Percentiles rank a stretch among this genome's conserved stretches.
phyloP scores from a whole-genome alignment of 2,113 vertebrate species.

The Alethe castanea region DNA sequence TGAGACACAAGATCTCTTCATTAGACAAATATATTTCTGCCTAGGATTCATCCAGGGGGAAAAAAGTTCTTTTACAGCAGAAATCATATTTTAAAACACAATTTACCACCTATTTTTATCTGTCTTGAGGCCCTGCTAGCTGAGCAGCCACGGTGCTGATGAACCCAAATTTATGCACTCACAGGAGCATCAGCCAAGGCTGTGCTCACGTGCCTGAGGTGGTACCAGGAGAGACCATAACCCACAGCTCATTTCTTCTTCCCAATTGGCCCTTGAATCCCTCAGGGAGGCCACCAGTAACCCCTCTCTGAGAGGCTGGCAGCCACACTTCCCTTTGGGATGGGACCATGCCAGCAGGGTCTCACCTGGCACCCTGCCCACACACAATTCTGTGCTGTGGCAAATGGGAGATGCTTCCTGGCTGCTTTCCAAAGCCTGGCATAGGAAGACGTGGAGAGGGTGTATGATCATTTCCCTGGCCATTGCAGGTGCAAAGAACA shows the following conservation, averaged over 20 bases:
- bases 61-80: not conserved
- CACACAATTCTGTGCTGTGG: not conserved
- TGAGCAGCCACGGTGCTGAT: not conserved
- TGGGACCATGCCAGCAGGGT: not conserved
- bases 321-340: not conserved
- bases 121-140: not conserved
- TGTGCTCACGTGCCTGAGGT: not conserved
- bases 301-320: not conserved
- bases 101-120: not conserved
- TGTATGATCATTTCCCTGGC: not conserved
- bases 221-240: not conserved
- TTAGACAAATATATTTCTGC: not conserved
- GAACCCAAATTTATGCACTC: not conserved
- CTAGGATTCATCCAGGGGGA: not conserved
- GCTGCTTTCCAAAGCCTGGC: not conserved
- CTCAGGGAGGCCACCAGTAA: not conserved
- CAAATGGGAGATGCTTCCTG: not conserved
- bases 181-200: rapidly evolving
- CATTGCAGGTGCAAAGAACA: slow-evolving; percentile 25
- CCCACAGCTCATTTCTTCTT: not conserved
- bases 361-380: not conserved
- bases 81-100: not conserved
- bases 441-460: not conserved
- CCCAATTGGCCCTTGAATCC: not conserved
- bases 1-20: not conserved